Evolutionary conservation across 2,113 vertebrate genomes (phyloP), one percentile per base, ranked within the genome.

Genomic region (Cariama cristata): DNA sequence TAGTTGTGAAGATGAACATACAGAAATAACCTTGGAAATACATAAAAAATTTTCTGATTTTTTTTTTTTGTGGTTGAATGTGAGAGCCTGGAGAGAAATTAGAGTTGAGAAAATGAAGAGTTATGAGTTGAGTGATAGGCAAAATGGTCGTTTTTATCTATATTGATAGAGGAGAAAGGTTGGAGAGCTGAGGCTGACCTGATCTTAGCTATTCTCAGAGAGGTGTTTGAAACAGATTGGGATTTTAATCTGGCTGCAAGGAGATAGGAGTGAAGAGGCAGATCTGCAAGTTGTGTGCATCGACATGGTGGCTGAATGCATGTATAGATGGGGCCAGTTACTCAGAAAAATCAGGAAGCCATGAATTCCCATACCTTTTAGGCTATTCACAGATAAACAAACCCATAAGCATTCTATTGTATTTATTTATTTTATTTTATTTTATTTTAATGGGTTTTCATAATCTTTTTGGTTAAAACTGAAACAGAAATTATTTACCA

Each of bases 251-350:
- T 72, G 52, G 12, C 44, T 87, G 33, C 22, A 53, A 42, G 20
- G 55, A 67, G 45, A 26, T 1, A 62, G 56, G 26, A 52, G 9
- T 32, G n/a, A 89, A 88, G 33, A 67, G 18, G 17, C 10, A 40
- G 58, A 45, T 68, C 74, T 86, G 12, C 28, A 66, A 88, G 32
- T 44, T 73, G 24, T 59, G 33, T 7, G 4, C 20, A 30, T 22
- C 1, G 5, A 73, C 7, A 3, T 9, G 20, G 80, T 72, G 11
- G n/a, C 27, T 93, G 63, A 90, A 79, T 28, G 10, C 0, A 0
- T 56, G 20, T 49, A 38, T 16, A 52, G 47, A 26, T 66, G 24
- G n/a, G 59, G 14, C 8, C 73, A 79, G 56, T 75, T 73, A 85
- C 13, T 60, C 14, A 68, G 52, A 81, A 79, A 81, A 79, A 44